phyloP scores from a whole-genome alignment of 2,113 vertebrate species.

The Oreochromis aureus region DNA sequence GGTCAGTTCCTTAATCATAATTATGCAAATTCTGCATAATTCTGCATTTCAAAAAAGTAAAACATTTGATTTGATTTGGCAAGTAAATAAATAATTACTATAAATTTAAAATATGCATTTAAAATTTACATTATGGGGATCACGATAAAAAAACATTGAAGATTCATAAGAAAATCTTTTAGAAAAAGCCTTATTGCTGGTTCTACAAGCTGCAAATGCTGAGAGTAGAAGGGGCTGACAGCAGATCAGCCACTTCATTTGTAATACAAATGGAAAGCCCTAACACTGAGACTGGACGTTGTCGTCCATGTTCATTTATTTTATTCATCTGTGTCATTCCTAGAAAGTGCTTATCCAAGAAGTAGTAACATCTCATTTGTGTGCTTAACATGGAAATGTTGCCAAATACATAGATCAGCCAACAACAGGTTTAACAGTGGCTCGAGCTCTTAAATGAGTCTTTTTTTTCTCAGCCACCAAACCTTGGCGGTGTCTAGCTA shows the following conservation, averaged over 20 bases:
- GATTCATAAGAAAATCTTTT: neutral
- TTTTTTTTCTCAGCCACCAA: neutral
- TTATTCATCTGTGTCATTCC: neutral
- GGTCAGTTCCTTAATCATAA: too few relatives aligned
- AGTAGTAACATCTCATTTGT: neutral
- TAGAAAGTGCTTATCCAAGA: neutral
- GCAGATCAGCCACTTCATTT: neutral
- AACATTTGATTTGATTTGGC: neutral
- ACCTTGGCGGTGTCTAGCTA: slow-evolving; percentile 9
- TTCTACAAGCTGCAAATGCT: neutral
- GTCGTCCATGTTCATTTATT: neutral
- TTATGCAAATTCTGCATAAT: too few relatives aligned
- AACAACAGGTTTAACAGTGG: neutral
- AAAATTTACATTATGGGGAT: neutral
- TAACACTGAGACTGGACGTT: neutral
- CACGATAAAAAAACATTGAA: fast-evolving
- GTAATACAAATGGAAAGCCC: neutral
- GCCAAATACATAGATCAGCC: neutral
- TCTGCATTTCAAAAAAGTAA: neutral
- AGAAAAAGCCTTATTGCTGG: neutral
- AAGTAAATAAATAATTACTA: neutral
- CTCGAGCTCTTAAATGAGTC: neutral
- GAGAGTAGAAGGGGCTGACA: neutral
- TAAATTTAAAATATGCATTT: neutral
- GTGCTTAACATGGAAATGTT: neutral